Base-by-base conservation (phyloP, 2,113 vertebrate species). In the Atrichornis clamosus region DNA sequence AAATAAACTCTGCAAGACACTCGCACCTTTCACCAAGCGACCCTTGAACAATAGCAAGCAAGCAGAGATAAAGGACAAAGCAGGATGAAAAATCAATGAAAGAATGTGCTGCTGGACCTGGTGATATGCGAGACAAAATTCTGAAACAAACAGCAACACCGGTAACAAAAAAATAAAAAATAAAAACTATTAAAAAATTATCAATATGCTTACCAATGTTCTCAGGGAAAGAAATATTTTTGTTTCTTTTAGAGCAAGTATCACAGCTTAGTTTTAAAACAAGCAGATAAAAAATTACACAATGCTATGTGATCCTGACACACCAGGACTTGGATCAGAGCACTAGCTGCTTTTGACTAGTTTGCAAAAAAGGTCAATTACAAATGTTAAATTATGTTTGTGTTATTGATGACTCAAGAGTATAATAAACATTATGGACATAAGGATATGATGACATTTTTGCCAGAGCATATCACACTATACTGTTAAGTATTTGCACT, bases 11-110 rank as follows among this genome's bases (percentile, higher is more conserved):
- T 59, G 92, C 95, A 46, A 27, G 27, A 93, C 9, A 82, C 97
- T 97, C 8, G 5, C 90, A 97, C 97, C 93, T 97, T 95, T 96
- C 88, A 97, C 97, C 98, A 97, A 98, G 96, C 96, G 97, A 98
- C 96, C 97, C 97, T 95, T 97, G 96, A 98, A 98, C 97, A 98
- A 97, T 14, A 85, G 97, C 90, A 97, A 95, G 90, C 92, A 68
- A 95, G 77, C 89, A 26, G 55, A 98, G 93, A 98, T 97, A 98
- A 98, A 98, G 96, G 97, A 98, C 95, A 97, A 98, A 97, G 77
- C 16, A 3, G 42, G 63, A 83, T 52, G 58, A 84, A 79, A 86
- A 97, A 96, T 96, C 80, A 86, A 90, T 86, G 56, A 20, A 41
- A 60, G 64, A 96, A 77, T 3, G 21, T 30, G 60, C 77, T 78